Evolutionary conservation across 1,140 invertebrate species (phyloP), one percentile per base, ranked within the genome.

Genomic region (Aphelinus atriplicis): DNA sequence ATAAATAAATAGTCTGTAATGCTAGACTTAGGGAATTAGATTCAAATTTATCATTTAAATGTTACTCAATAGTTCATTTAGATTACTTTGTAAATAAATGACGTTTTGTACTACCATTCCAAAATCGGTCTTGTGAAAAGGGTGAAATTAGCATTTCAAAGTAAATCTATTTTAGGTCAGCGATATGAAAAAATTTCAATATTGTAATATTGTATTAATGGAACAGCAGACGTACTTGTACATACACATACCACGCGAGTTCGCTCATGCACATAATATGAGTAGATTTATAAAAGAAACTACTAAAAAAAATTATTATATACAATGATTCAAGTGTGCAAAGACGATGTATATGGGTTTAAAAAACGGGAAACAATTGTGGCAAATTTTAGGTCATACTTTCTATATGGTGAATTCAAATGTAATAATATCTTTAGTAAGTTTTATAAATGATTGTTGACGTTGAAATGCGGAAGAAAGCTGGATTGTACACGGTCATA

Each of bases 51-150:
- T 56, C 43, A 56, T 43, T 53, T 50, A 43, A 63, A 71, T n/a
- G 42, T 55, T 55, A 66, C 55, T 71, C 48, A 47, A 65, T 66
- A 73, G 64, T 10, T 60, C 50, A 73, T 48, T 61, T 46, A 73
- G 48, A 50, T 61, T 61, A 66, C 65, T 73, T 73, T 66, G 53
- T 73, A 73, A 65, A 66, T 73, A 65, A 66, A 73, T 60, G 71
- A 48, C 71, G 48, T 67, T 73, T 73, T 64, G 48, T n/a, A 45
- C 55, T 61, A 67, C 43, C 48, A 67, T 65, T 66, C 43, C 48
- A 67, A 46, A 48, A 67, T 26, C 60, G 47, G 61, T 73, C 58
- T 55, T 55, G 7, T 53, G 61, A 67, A 65, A 47, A 42, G 71
- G 64, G 3, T 58, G 63, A 51, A 48, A 45, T 55, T 62, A 26